Percentiles rank a stretch among this genome's conserved stretches.
These are phyloP conservation scores for Caenorhabditis sp. DNA, from an alignment of 2,888 invertebrate genomes.

Conservation along the genomic window DNA sequence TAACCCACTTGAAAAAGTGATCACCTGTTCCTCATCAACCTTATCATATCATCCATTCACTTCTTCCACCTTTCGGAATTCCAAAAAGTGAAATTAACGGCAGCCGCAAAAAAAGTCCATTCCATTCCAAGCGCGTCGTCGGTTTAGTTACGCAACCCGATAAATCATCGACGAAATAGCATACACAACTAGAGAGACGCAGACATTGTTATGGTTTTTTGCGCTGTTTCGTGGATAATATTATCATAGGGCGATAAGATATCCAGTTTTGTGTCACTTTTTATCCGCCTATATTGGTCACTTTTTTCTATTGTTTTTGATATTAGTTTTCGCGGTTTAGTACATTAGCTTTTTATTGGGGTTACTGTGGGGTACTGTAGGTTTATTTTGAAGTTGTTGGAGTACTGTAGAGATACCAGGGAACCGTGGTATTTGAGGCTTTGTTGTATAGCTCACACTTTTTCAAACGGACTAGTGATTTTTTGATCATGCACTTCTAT, in stretches of 20 bases:
- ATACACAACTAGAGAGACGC: background rate
- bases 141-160: background rate
- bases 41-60: background rate
- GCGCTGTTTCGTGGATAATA: no score
- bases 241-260: background rate
- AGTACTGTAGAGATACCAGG: no score
- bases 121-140: background rate
- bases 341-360: no score
- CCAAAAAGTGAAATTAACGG: no score
- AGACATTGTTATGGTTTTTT: background rate
- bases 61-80: background rate
- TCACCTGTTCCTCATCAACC: no score
- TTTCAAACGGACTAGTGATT: no score
- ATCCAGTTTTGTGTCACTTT: background rate
- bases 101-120: background rate
- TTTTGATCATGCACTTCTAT: background rate
- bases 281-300: background rate
- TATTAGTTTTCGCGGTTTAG: background rate
- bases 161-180: background rate
- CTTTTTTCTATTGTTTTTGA: background rate
- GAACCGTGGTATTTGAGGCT: no score
- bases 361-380: no score
- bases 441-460: no score
- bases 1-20: no score
- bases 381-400: no score